These are phyloP conservation scores for Rhamnusium bicolor DNA, from an alignment of 2,888 invertebrate species.

Conservation along the genomic window DNA sequence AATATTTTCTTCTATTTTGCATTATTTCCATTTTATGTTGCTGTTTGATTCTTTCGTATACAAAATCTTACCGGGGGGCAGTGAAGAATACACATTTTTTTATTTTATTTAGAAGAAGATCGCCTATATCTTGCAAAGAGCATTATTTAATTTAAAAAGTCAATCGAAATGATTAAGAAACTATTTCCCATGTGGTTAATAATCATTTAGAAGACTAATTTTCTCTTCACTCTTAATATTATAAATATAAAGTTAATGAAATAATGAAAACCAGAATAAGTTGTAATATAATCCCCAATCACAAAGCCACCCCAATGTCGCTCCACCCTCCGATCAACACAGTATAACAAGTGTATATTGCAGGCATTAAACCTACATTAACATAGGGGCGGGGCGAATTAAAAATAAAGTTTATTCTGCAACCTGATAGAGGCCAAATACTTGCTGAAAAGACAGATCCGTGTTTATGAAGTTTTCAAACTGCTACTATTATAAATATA, in stretches of 20 bases:
- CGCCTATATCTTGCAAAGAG: too few relatives aligned
- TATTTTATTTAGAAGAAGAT: too few relatives aligned
- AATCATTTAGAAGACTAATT: background rate
- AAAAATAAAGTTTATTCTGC: constrained; percentile 63
- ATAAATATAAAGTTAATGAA: constrained; percentile 47
- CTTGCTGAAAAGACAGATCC: constrained; percentile 50
- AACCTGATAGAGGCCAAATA: constrained; percentile 65
- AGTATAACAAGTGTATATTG: constrained; percentile 65
- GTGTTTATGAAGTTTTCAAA: too few relatives aligned
- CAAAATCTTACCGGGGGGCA: too few relatives aligned
- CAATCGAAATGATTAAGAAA: too few relatives aligned
- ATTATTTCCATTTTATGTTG: too few relatives aligned
- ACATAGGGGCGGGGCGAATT: constrained; percentile 66
- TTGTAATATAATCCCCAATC: constrained; percentile 54
- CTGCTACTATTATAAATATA: too few relatives aligned
- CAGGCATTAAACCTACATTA: constrained; percentile 67
- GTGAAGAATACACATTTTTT: too few relatives aligned
- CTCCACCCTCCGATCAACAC: constrained; percentile 57
- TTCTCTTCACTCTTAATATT: background rate
- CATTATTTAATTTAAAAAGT: too few relatives aligned
- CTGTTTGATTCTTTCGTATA: too few relatives aligned
- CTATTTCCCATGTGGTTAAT: too few relatives aligned
- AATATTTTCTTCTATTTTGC: too few relatives aligned
- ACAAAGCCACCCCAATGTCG: constrained; percentile 45
- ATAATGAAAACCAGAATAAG: constrained; percentile 52